A percentile compares a stretch with the other conserved stretches of the same genome.
These are phyloP conservation scores for Neoarius graeffei DNA, from an alignment of 2,113 vertebrate species.

Conservation along the genomic window DNA sequence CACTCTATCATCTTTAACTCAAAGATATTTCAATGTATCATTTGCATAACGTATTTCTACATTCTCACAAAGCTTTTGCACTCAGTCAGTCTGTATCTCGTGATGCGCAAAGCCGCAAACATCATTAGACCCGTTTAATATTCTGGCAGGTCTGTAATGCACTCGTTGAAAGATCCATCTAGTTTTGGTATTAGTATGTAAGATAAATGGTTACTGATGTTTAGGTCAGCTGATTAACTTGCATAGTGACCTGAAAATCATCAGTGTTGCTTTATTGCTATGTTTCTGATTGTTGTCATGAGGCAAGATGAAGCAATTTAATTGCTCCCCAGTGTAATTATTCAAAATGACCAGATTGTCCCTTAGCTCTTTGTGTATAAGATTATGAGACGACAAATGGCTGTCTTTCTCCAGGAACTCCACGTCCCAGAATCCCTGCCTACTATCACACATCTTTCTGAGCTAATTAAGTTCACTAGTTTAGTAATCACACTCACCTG, in stretches of 20 bases:
- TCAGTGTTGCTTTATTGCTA: slow-evolving; percentile 1
- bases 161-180: not conserved
- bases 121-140: not conserved
- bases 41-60: not conserved
- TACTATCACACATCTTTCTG: not conserved
- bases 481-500: not conserved
- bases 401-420: not conserved
- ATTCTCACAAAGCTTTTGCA: not conserved
- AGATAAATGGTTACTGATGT: not conserved
- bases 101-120: not conserved
- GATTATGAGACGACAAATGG: not conserved
- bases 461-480: not conserved
- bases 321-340: not conserved
- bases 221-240: not conserved
- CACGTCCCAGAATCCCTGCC: not conserved
- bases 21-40: not conserved
- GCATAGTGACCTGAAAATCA: not conserved
- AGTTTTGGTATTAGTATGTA: not conserved
- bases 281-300: slow-evolving; percentile 12
- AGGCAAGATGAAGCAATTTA: not conserved
- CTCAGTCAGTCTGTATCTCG: not conserved
- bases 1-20: not conserved
- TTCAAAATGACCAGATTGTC: not conserved
- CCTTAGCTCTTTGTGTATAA: not conserved
- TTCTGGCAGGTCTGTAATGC: not conserved